Evolutionary conservation across 2,113 vertebrate genomes (phyloP), one percentile per base, ranked within the genome.

Genomic region (Hippocampus comes): DNA sequence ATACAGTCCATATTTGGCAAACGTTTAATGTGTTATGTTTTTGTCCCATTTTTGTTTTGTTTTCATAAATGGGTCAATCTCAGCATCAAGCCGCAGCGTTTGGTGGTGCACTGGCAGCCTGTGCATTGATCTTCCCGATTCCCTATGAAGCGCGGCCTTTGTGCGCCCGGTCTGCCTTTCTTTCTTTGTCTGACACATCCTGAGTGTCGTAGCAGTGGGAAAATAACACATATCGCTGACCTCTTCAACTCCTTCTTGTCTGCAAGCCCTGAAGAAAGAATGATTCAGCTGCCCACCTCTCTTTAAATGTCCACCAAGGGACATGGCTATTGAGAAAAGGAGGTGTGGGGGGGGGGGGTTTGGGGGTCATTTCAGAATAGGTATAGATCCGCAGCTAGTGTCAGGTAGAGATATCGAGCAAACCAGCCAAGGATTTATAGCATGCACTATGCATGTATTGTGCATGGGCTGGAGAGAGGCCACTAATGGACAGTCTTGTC

Each of bases 141-240:
- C 73, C 80, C 79, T 88, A 78, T 85, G 81, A 89, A 87, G 83
- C 79, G 82, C 89, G 88, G 88, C 85, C 88, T 91, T 87, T 91
- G 86, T 91, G 86, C 84, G 78, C 67, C 80, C 72, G 77, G 78
- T 84, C 79, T 74, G 59, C 84, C 81, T 82, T 81, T 89, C 82
- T 80, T 83, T 86, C 81, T 88, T 91, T 85, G 77, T 87, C 87
- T 90, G 91, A 90, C 90, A 90, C 86, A 86, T 90, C 85, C 76
- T 70, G 79, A 89, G 84, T 64, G 84, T 75, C 78, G 85, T 76
- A 82, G 77, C 81, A 68, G 86, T 85, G 84, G 85, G 87, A 90
- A 85, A 89, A 90, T 78, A 90, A 84, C 82, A 85, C 83, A 84
- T 69, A 91, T 86, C 76, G 79, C 83, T 92, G 91, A 93, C 90